Conservation (phyloP, 2,888 invertebrate species). For the Agrotis segetum region DNA sequence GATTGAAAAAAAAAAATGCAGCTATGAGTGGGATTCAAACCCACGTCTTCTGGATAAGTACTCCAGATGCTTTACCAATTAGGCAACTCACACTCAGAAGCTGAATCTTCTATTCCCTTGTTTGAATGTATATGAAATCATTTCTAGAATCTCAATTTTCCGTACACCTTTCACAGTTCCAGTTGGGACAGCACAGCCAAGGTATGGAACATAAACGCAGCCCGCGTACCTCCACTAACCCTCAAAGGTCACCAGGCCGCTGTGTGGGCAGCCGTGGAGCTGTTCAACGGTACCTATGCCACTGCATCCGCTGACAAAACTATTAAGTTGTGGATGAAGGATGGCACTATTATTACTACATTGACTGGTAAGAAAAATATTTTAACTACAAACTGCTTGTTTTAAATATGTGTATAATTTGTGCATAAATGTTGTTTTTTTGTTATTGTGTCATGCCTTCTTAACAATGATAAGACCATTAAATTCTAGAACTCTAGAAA, state of each 20-base stretch:
- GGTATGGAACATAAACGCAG: constrained; percentile 93
- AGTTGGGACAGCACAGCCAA: constrained; percentile 98
- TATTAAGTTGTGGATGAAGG: constrained; percentile 95
- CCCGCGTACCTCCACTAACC: constrained; percentile 88
- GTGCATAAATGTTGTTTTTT: too few species aligned
- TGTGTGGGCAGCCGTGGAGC: constrained; percentile 95
- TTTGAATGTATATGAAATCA: too few species aligned
- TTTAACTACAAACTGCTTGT: neutral
- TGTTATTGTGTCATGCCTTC: too few species aligned
- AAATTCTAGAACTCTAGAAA: too few species aligned
- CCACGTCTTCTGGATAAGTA: too few species aligned
- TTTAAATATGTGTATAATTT: neutral
- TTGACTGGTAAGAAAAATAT: constrained; percentile 90
- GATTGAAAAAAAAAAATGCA: too few species aligned
- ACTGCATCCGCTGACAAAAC: constrained; percentile 98
- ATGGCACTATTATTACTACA: constrained; percentile 92
- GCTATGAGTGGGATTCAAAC: too few species aligned
- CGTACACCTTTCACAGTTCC: constrained; percentile 91
- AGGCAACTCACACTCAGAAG: too few species aligned
- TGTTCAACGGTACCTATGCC: constrained; percentile 91
- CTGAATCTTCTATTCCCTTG: too few species aligned
- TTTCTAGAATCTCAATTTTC: too few species aligned
- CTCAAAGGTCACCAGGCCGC: constrained; percentile 95
- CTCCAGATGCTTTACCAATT: too few species aligned
- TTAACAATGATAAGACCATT: too few species aligned